Evolutionary conservation across 2,113 vertebrate species (phyloP).

Genomic region (Mionectes macconnelli): DNA sequence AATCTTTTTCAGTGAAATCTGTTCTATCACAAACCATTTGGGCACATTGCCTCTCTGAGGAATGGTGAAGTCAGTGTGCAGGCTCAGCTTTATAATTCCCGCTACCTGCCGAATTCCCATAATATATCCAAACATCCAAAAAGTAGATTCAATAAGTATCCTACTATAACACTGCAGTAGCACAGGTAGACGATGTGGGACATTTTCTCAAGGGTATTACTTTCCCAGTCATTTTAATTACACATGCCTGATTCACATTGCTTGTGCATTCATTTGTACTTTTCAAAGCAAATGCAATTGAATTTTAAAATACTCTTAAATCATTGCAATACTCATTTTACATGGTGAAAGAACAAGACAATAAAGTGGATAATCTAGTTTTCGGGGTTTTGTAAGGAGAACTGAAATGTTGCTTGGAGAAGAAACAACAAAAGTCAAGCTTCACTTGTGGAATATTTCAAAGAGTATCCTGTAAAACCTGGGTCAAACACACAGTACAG

Average conservation of each 20-base stretch:
- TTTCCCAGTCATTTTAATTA: not conserved
- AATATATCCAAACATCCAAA: not conserved
- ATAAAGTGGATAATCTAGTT: not conserved
- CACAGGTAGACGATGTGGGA: not conserved
- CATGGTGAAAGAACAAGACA: not conserved
- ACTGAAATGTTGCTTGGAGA: not conserved
- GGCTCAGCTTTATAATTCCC: not conserved
- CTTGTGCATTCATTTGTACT: not conserved
- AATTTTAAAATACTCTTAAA: not conserved
- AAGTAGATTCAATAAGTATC: not conserved
- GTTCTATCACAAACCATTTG: not conserved
- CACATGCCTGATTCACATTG: not conserved
- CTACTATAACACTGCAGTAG: not conserved
- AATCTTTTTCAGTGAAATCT: not conserved
- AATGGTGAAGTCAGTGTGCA: not conserved
- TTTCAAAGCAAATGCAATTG: conserved; percentile 18
- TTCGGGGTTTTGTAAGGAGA: not conserved
- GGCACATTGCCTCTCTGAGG: not conserved
- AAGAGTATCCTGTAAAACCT: not conserved
- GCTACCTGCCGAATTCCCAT: not conserved
- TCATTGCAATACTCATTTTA: conserved; percentile 1
- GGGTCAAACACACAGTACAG: not conserved
- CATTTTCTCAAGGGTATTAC: conserved; percentile 43
- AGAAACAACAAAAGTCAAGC: not conserved
- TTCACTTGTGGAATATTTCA: not conserved